Conservation (phyloP, 2,113 vertebrate genomes). For the Cyanistes caeruleus region DNA sequence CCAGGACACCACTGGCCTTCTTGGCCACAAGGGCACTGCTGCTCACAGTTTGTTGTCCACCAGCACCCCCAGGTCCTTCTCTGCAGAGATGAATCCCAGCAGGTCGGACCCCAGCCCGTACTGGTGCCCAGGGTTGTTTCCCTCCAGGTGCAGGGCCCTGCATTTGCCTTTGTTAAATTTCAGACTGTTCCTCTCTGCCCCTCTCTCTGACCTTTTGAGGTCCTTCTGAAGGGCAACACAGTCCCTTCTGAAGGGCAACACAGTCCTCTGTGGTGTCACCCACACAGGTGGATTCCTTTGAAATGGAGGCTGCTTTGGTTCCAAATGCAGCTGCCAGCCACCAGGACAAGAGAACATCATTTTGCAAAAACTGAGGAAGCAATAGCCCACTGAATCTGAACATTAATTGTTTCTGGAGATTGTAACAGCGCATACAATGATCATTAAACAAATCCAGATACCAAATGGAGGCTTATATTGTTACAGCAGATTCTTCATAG, state of each 20-base stretch:
- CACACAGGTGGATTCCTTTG: not conserved
- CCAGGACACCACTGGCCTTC: not conserved
- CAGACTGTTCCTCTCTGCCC: not conserved
- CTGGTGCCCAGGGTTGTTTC: not conserved
- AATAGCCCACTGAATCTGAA: not conserved
- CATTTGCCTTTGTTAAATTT: not conserved
- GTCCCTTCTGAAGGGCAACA: not conserved
- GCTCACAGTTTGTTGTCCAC: not conserved
- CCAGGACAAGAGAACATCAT: not conserved
- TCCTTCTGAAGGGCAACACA: not conserved
- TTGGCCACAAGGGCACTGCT: not conserved
- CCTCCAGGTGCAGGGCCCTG: not conserved
- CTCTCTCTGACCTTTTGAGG: not conserved
- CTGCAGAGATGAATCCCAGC: not conserved
- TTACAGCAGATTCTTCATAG: not conserved
- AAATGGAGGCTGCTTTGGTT: not conserved
- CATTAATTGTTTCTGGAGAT: not conserved
- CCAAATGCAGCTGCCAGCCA: not conserved
- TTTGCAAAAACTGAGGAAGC: not conserved
- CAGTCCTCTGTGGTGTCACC: not conserved
- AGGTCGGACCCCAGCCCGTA: not conserved
- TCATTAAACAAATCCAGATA: not conserved
- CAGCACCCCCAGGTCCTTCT: not conserved
- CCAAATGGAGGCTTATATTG: not conserved
- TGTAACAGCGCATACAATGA: not conserved